Percentiles rank a stretch among this genome's conserved stretches.
These are phyloP conservation scores for Phrynosoma blainvillii DNA, from an alignment of 2,113 vertebrate species.

Conservation along the genomic window DNA sequence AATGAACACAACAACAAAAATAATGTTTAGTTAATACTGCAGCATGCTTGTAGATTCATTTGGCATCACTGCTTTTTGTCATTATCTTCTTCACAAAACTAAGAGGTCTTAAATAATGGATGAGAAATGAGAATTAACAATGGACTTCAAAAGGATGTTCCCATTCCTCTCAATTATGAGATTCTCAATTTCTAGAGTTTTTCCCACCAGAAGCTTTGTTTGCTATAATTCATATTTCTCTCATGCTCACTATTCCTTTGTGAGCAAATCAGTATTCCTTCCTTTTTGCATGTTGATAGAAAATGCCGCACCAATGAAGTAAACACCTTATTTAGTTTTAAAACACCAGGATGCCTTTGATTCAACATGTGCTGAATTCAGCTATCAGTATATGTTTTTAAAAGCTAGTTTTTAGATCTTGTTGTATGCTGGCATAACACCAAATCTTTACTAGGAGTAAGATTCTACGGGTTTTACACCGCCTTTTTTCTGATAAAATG, in stretches of 20 bases:
- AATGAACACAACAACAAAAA: background rate
- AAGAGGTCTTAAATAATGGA: background rate
- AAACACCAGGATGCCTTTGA: background rate
- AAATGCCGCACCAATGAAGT: background rate
- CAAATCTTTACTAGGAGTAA: background rate
- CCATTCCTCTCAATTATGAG: background rate
- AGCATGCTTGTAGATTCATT: background rate
- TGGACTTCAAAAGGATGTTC: background rate
- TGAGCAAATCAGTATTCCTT: background rate
- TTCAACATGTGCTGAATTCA: background rate
- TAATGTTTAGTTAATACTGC: background rate
- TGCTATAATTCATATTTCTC: background rate
- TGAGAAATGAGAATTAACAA: background rate
- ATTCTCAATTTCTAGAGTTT: background rate
- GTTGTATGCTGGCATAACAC: background rate
- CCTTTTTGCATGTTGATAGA: background rate
- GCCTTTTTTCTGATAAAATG: background rate
- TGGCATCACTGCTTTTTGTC: constrained; percentile 19
- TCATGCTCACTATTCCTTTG: background rate
- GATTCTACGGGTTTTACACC: background rate
- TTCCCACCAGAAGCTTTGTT: background rate
- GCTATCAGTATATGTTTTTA: background rate
- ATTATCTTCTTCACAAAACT: background rate
- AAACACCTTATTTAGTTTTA: constrained; percentile 3
- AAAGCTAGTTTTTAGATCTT: background rate